Evolutionary conservation across 2,888 invertebrate genomes (phyloP).

Genomic region (Drosophila robusta): DNA sequence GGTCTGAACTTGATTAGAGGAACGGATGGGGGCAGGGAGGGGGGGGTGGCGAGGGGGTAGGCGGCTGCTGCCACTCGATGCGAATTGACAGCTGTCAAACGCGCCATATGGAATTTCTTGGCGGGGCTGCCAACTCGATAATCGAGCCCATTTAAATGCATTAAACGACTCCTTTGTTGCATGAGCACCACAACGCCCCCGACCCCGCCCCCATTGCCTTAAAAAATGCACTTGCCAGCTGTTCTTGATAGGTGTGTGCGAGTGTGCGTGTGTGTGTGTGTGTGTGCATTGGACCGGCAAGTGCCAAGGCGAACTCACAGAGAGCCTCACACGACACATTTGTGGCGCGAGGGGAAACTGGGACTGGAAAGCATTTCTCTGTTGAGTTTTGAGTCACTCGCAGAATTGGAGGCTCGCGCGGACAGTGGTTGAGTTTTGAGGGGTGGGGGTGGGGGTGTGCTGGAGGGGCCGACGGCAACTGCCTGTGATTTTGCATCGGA

Average conservation of each 20-base stretch:
- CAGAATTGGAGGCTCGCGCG: neutral
- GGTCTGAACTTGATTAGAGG: constrained; percentile 6
- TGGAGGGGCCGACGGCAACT: neutral
- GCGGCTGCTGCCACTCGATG: constrained; percentile 55
- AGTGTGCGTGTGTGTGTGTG: constrained; percentile 16
- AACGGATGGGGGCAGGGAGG: too few relatives aligned
- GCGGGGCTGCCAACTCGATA: constrained; percentile 53
- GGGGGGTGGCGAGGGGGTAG: too few relatives aligned
- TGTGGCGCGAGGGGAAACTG: too few relatives aligned
- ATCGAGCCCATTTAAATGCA: constrained; percentile 75
- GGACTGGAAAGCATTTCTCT: constrained; percentile 35
- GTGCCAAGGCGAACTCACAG: constrained; percentile 34
- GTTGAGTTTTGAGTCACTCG: constrained; percentile 57
- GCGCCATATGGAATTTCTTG: constrained; percentile 50
- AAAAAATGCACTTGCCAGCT: constrained; percentile 8
- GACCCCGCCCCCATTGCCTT: constrained; percentile 3
- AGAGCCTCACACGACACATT: too few relatives aligned
- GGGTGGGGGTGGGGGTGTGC: neutral
- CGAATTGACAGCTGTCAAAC: constrained; percentile 55
- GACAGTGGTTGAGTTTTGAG: neutral
- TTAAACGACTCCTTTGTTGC: constrained; percentile 48
- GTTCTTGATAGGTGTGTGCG: neutral
- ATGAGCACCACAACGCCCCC: neutral
- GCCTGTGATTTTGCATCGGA: constrained; percentile 32
- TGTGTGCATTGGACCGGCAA: constrained; percentile 43